Evolutionary conservation across 2,888 invertebrate species (phyloP), one percentile per base, ranked within the genome.

Genomic region (Halocaridina rubra): DNA sequence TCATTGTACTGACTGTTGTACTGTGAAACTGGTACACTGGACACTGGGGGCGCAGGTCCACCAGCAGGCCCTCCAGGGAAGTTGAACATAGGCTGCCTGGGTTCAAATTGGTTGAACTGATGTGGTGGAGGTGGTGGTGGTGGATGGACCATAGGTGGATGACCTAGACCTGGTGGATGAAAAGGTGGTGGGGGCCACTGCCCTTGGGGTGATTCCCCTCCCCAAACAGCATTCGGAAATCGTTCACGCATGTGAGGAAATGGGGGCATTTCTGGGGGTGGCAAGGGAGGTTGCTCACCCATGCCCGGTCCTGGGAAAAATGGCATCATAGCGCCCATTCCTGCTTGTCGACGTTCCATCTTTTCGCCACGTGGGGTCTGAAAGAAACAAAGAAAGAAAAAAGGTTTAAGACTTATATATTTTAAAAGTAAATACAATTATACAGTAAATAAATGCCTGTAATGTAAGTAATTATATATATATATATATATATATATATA

Each of bases 291-390:
- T 72, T 85, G 85, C 24, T 85, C 85, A 19, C 85, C 85, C 80
- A 85, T 82, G 8, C 87, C 87, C 24, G 85, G 75, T 13, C 87
- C 85, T n/a, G 85, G 85, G 78, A 87, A 87, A 77, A 87, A 87
- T 61, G 87, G 87, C 82, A 87, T 82, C 87, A 87, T 87, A 59
- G 85, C 85, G 30, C 87, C 87, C 87, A 87, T 87, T 22, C 85
- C 85, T 57, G 85, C 82, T 74, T 80, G 85, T 71, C 87, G 87
- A 22, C 87, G 85, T 29, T 87, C 87, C 87, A 87, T 87, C 72
- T 87, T 87, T 67, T 87, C 87, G 33, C 87, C 87, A 19, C 87
- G 81, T n/a, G 87, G 87, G 39, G 87, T 85, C 87, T 87, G 87
- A 2, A 82, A 80, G 22, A 3, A 69, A 4, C 24, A 59, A 30